phyloP scores from a whole-genome alignment of 2,113 vertebrate species.

The Microtus oregoni region DNA sequence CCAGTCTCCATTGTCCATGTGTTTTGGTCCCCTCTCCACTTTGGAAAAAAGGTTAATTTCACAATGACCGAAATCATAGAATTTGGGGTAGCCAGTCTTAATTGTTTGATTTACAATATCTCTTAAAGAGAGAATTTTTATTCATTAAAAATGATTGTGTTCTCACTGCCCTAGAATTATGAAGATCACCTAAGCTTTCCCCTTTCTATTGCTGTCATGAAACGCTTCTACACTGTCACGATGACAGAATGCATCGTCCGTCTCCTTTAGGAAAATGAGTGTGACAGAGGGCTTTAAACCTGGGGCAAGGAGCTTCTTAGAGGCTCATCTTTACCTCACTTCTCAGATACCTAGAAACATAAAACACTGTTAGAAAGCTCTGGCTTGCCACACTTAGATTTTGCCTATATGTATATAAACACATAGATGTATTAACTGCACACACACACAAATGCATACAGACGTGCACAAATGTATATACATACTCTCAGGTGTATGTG shows the following conservation, averaged over 20 bases:
- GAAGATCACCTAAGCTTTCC: not conserved
- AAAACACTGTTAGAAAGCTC: not conserved
- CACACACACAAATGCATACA: not conserved
- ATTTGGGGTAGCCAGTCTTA: not conserved
- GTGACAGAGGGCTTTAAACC: not conserved
- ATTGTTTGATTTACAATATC: not conserved
- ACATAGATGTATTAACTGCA: not conserved
- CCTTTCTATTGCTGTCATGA: not conserved
- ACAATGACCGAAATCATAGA: not conserved
- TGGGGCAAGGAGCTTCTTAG: not conserved
- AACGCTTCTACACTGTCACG: fast-evolving
- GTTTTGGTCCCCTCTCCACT: not conserved
- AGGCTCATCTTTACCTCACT: too few relatives aligned
- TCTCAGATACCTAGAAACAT: not conserved
- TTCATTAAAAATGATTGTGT: not conserved
- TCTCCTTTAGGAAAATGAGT: fast-evolving
- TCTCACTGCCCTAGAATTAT: not conserved
- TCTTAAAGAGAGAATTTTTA: not conserved
- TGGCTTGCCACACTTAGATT: not conserved
- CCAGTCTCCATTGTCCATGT: fast-evolving
- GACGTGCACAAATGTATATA: not conserved
- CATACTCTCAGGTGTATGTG: too few relatives aligned
- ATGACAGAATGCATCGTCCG: fast-evolving
- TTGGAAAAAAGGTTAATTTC: not conserved
- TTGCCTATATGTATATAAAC: not conserved